Base-by-base conservation (phyloP, 1,140 invertebrate species). In the Aporrectodea caliginosa region DNA sequence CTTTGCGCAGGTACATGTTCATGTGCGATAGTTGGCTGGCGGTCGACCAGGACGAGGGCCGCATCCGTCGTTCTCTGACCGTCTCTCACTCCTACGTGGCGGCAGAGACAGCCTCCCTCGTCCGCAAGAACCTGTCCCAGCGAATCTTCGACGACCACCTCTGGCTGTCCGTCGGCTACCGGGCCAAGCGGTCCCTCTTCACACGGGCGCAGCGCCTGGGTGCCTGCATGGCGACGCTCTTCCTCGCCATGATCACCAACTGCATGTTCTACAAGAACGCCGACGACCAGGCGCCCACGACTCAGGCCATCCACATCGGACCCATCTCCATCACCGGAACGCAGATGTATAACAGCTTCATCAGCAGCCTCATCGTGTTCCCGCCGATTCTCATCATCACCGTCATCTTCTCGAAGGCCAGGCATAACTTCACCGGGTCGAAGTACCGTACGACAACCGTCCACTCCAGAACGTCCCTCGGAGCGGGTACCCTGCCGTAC, bases 141-240 rank as follows among this genome's bases (percentile, higher is more conserved):
- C 43, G 32, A 79, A 77, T 89, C 6, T 79, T 83, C 12, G 87
- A 89, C 80, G 86, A 87, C 31, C 88, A 89, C 79, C 81, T 89
- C 6, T 89, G 88, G 89, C 87, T 88, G 68, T 88, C 86, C 35
- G 83, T 89, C n/a, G 89, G 89, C 82, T 78, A 85, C 69, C 81
- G 87, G 33, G 86, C 88, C 30, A 83, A 87, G 16, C 82, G 86
- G 31, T 87, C 84, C 68, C 81, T 87, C 43, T 89, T 89, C 77
- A 89, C 87, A 0, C 75, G 88, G 73, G 83, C 84, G 2, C 86
- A 89, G 82, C 71, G 88, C 58, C 83, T 87, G 31, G 86, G 86
- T n/a, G 84, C 84, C 30, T 73, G 71, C 22, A 6, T 73, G 71
- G 30, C 71, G 22, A 31, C 33, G 30, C 34, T 76, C 2, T 76